phyloP scores from a whole-genome alignment of 1,140 invertebrate species.

The Chionoecetes opilio region DNA sequence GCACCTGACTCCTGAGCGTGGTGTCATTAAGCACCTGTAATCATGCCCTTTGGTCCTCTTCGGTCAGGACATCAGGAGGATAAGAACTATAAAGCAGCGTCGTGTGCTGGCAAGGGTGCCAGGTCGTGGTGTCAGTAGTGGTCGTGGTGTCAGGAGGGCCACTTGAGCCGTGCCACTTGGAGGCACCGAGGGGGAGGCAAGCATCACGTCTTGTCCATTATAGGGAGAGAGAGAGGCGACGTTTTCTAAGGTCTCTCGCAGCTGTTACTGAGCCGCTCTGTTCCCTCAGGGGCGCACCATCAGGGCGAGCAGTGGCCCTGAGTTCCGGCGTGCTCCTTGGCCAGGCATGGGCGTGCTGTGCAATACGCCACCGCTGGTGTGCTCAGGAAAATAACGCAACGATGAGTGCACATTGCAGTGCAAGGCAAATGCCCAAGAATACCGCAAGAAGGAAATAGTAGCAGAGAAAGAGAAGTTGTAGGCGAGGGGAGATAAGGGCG shows the following conservation, averaged over 20 bases:
- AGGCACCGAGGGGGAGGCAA: neutral
- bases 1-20: no score
- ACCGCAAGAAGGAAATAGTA: slow-evolving; percentile 34
- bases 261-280: neutral
- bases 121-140: no score
- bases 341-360: slow-evolving; percentile 1
- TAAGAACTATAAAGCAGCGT: no score
- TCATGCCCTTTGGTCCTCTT: no score
- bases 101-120: no score
- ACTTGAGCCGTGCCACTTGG: neutral
- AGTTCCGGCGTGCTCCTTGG: neutral
- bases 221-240: neutral
- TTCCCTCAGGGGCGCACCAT: neutral
- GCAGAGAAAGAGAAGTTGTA: neutral
- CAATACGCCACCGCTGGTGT: neutral
- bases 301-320: neutral
- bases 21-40: no score
- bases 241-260: neutral
- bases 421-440: slow-evolving; percentile 37
- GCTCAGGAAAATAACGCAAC: slow-evolving; percentile 18
- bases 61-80: no score
- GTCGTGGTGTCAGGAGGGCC: no score
- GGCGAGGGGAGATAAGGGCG: neutral
- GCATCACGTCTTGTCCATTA: neutral
- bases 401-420: neutral